Conservation (phyloP, 2,888 invertebrate species). For the Eudasyphora cyanicolor region DNA sequence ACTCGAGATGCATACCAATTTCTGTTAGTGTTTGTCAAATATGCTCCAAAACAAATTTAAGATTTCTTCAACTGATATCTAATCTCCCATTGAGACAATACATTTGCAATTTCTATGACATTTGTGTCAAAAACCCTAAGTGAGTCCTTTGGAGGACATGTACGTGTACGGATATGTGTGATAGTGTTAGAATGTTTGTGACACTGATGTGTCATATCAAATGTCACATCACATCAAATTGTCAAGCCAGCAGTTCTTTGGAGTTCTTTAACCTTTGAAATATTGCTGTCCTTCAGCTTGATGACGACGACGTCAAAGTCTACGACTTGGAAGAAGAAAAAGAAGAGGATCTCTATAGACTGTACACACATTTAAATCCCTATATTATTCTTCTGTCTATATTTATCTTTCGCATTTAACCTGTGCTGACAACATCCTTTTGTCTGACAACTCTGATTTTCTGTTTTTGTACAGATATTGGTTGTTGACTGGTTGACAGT, state of each 20-base stretch:
- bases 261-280: neutral
- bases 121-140: neutral
- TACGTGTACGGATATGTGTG: neutral
- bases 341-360: neutral
- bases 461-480: neutral
- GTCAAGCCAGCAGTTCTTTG: neutral
- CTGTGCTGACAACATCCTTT: neutral
- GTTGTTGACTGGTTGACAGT: conserved; percentile 56
- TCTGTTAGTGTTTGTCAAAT: no score
- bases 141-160: neutral
- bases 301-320: neutral
- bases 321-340: neutral
- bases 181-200: neutral
- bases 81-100: neutral
- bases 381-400: neutral
- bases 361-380: neutral
- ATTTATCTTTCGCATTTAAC: neutral
- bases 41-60: no score
- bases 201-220: neutral
- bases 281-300: neutral
- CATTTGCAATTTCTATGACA: neutral
- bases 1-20: no score
- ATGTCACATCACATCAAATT: neutral
- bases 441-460: neutral
- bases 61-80: no score